Percentiles rank a stretch among this genome's conserved stretches.
Conservation (phyloP, 2,113 vertebrate genomes). For the Lagenorhynchus albirostris region DNA sequence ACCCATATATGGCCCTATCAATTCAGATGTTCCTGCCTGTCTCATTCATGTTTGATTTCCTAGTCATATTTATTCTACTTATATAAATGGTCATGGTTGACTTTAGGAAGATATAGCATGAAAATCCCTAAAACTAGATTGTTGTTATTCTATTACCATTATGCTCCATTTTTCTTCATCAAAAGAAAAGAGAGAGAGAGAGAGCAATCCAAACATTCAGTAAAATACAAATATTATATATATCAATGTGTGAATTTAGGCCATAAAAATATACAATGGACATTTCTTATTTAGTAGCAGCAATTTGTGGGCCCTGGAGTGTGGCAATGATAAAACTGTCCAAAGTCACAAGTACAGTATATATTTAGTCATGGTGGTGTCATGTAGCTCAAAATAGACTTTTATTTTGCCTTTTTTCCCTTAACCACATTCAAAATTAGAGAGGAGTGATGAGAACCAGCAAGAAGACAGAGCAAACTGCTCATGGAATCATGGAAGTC, state of each 20-base stretch:
- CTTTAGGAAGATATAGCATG: neutral
- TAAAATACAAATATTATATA: neutral
- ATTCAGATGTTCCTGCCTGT: neutral
- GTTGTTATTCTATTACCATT: neutral
- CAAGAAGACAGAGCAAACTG: conserved; percentile 35
- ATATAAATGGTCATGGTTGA: neutral
- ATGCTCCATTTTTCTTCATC: neutral
- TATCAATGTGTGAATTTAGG: neutral
- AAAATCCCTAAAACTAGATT: neutral
- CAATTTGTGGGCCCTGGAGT: neutral
- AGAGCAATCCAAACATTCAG: neutral
- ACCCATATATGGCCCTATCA: neutral
- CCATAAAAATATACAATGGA: neutral
- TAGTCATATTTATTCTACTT: neutral
- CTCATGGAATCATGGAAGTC: neutral
- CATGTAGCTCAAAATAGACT: conserved; percentile 20
- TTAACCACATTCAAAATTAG: conserved; percentile 13
- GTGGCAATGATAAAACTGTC: conserved; percentile 8
- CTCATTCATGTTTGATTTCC: neutral
- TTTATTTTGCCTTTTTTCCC: conserved; percentile 17
- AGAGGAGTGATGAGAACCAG: conserved; percentile 28
- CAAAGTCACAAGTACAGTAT: conserved; percentile 30
- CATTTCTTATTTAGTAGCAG: neutral
- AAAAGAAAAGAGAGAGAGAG: neutral
- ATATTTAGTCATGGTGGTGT: conserved; percentile 47